phyloP scores from a whole-genome alignment of 2,888 invertebrate species.

The Ligdia adustata region DNA sequence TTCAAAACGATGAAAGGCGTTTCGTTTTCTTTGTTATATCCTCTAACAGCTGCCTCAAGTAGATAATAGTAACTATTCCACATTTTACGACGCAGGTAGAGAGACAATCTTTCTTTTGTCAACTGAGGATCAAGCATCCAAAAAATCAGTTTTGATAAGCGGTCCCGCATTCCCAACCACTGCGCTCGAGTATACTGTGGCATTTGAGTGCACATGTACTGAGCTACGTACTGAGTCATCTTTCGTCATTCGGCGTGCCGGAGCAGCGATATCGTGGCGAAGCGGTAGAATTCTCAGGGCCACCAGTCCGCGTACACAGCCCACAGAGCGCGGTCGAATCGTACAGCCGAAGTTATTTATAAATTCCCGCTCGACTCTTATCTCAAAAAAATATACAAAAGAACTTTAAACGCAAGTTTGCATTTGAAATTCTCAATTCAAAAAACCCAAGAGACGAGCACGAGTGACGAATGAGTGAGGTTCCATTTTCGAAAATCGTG shows the following conservation, averaged over 20 bases:
- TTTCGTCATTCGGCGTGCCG: constrained; percentile 61
- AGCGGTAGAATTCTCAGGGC: constrained; percentile 59
- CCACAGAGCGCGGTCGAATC: constrained; percentile 63
- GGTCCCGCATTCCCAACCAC: constrained; percentile 14
- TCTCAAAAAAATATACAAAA: constrained; percentile 34
- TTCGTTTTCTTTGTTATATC: background rate
- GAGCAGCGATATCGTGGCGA: constrained; percentile 28
- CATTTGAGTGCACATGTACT: background rate
- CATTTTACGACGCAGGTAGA: background rate
- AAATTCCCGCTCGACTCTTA: constrained; percentile 54
- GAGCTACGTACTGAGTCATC: constrained; percentile 65
- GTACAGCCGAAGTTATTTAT: constrained; percentile 52
- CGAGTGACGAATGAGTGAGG: constrained; percentile 75
- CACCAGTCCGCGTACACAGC: constrained; percentile 74
- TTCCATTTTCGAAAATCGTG: constrained; percentile 67
- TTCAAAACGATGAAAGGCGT: too few species aligned
- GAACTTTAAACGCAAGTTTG: constrained; percentile 2
- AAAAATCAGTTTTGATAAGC: constrained; percentile 20
- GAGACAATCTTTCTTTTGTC: background rate
- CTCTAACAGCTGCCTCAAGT: background rate
- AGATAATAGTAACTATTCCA: background rate
- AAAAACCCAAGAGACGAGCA: background rate
- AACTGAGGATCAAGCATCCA: background rate
- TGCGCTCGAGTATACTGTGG: background rate
- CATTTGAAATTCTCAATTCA: constrained; percentile 1